phyloP scores from a whole-genome alignment of 2,888 invertebrate genomes.

The Oligia fasciuncula region DNA sequence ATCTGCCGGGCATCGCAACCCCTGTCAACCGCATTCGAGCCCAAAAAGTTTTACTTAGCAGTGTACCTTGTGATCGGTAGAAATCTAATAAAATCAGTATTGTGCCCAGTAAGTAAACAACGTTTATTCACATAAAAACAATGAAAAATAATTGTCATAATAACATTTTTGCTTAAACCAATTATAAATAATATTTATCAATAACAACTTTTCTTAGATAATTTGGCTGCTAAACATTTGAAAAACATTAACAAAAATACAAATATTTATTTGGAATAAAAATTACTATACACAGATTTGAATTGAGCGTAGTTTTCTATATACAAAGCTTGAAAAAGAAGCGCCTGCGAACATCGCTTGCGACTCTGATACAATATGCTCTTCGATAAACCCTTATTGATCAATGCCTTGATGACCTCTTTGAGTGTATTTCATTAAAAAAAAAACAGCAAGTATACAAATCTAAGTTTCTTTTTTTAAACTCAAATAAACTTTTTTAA shows the following conservation, averaged over 20 bases:
- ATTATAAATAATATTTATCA: constrained; percentile 39
- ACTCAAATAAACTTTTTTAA: no score
- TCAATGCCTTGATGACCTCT: not conserved
- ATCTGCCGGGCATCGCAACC: not conserved
- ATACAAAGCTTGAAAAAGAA: not conserved
- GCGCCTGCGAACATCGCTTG: no score
- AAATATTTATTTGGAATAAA: constrained; percentile 1
- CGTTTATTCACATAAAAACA: constrained; percentile 53
- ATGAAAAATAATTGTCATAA: constrained; percentile 6
- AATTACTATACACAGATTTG: constrained; percentile 13
- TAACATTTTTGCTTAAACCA: constrained; percentile 55
- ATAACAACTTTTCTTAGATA: constrained; percentile 14
- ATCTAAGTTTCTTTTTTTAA: no score
- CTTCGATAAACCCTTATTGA: no score
- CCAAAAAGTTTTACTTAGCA: not conserved
- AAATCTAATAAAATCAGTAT: constrained; percentile 15
- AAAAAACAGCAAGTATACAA: no score
- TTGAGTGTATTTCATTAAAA: no score
- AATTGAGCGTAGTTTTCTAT: not conserved
- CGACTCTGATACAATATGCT: not conserved
- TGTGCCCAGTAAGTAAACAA: constrained; percentile 30
- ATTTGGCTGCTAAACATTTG: constrained; percentile 13
- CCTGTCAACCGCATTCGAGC: not conserved
- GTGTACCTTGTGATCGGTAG: not conserved
- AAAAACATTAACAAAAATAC: constrained; percentile 26